Evolutionary conservation across 2,113 vertebrate genomes (phyloP).

Genomic region (Tiliqua scincoides): DNA sequence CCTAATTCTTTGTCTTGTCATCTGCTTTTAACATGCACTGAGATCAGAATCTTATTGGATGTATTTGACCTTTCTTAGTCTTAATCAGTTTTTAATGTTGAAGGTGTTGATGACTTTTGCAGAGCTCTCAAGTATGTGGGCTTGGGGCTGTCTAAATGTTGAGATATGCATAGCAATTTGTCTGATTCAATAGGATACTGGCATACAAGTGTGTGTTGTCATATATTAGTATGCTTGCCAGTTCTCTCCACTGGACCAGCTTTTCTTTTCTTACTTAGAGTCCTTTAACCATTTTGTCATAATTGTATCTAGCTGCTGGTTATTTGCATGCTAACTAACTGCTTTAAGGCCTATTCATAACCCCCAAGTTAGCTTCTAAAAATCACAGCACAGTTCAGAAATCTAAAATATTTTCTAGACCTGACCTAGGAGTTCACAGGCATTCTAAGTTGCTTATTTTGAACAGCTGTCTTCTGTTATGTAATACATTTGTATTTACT

Average conservation of each 20-base stretch:
- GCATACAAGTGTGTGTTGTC: neutral
- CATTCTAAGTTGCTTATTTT: neutral
- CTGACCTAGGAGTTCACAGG: too few species aligned
- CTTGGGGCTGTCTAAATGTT: neutral
- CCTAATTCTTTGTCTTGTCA: neutral
- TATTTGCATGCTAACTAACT: neutral
- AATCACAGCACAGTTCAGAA: neutral
- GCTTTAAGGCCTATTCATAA: neutral
- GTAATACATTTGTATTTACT: neutral
- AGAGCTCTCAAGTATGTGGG: neutral
- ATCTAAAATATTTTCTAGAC: neutral
- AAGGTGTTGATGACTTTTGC: neutral
- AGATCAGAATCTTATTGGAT: neutral
- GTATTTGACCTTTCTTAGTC: neutral
- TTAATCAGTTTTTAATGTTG: neutral
- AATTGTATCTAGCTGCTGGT: neutral
- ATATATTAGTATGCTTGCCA: neutral
- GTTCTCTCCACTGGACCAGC: neutral
- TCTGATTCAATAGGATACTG: neutral
- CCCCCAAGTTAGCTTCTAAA: neutral
- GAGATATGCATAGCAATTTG: neutral
- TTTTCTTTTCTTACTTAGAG: neutral
- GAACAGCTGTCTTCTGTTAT: neutral
- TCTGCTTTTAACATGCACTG: neutral
- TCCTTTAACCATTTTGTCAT: neutral